Evolutionary conservation across 2,888 invertebrate species (phyloP).

Genomic region (Sipha maydis): DNA sequence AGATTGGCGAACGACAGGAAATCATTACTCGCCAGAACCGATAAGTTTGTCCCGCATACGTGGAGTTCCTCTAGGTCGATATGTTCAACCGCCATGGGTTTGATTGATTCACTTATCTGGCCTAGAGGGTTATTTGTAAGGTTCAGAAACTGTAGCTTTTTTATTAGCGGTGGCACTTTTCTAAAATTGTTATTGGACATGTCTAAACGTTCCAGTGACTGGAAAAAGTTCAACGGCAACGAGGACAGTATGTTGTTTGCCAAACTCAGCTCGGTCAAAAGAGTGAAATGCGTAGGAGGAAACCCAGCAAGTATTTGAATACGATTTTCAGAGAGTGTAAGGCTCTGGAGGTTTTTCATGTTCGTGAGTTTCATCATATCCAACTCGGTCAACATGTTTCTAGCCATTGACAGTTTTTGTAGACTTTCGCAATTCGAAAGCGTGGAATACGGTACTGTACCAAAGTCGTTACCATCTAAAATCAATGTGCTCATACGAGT

Average conservation of each 20-base stretch:
- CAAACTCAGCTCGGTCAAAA: constrained; percentile 79
- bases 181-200: constrained; percentile 82
- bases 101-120: constrained; percentile 73
- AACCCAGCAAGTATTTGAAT: constrained; percentile 82
- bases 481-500: constrained; percentile 82
- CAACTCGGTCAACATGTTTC: constrained; percentile 71
- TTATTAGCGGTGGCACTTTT: constrained; percentile 81
- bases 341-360: constrained; percentile 77
- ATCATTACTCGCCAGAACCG: constrained; percentile 84
- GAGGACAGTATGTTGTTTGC: constrained; percentile 80
- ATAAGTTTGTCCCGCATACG: constrained; percentile 84
- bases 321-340: constrained; percentile 80
- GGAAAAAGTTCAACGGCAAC: constrained; percentile 83
- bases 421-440: constrained; percentile 80
- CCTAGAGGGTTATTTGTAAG: constrained; percentile 84
- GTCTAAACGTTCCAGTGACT: constrained; percentile 79
- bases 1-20: constrained; percentile 85
- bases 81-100: not conserved
- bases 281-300: constrained; percentile 78
- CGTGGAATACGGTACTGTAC: constrained; percentile 82
- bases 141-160: constrained; percentile 80
- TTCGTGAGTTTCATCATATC: constrained; percentile 83
- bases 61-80: constrained; percentile 72
- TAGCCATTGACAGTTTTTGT: constrained; percentile 67
- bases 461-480: constrained; percentile 78